Base-by-base conservation (phyloP, 2,888 invertebrate genomes). In the Agrilus biguttatus region DNA sequence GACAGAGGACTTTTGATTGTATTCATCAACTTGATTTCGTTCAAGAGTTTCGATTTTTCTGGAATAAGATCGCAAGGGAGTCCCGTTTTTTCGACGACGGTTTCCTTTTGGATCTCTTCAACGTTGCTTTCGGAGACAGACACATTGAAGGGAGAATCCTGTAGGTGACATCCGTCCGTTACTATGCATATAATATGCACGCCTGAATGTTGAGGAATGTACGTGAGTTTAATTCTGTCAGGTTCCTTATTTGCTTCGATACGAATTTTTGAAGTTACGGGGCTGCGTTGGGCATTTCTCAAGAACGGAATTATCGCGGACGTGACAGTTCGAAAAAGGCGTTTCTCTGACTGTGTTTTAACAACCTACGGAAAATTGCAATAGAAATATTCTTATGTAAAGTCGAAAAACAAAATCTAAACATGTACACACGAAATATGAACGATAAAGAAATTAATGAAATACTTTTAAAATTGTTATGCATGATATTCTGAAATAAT, bases 81-180 rank as follows among this genome's bases (percentile, higher is more conserved):
- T 28, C 10, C 28, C 10, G 8, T 28, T 28, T 23, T 53, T 48
- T 40, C 55, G 51, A 33, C 23, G 1, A 10, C 33, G n/a, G 33
- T 32, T 36, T 32, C 42, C 14, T 47, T 45, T 17, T 50, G 43
- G 33, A 37, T 37, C 10, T 51, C 50, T 28, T 43, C 43, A n/a
- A 41, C 42, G n/a, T 42, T 46, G 21, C 48, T 60, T 40, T 54
- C 49, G 12, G 50, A 51, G 3, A 73, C 69, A 43, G 66, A 70
- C 4, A 75, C 65, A 41, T 59, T 59, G 53, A 70, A 78, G 1
- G 78, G 78, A 17, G 77, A 77, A n/a, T 77, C 77, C 32, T 70
- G 68, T 35, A 75, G 65, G 52, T 69, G 66, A 54, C 70, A 70
- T 1, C 74, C 74, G 56, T 72, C 68, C 42, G 70, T 72, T 13